Percentiles rank a stretch among this genome's conserved stretches.
phyloP scores from a whole-genome alignment of 2,888 invertebrate genomes.

The Aporophyla nigra region DNA sequence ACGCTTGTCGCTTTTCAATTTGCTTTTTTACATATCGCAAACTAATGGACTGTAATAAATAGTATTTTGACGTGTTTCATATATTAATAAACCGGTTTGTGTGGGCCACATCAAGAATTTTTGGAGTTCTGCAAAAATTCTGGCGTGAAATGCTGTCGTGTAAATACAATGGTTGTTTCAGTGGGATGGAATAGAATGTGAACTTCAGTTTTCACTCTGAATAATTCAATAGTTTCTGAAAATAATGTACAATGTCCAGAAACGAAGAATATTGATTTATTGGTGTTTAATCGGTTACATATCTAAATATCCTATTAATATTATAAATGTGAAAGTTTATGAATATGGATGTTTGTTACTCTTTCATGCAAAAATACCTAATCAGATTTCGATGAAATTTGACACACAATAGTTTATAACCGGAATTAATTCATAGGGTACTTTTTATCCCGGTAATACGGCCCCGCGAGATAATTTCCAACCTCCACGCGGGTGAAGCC shows the following conservation, averaged over 20 bases:
- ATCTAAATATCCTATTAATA: too few species aligned
- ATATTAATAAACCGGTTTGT: background rate
- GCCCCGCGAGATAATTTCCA: too few species aligned
- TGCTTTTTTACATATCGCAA: slow-evolving; percentile 18
- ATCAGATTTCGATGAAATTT: too few species aligned
- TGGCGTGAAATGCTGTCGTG: background rate
- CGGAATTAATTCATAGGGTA: too few species aligned
- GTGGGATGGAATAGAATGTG: background rate
- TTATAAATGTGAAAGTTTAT: too few species aligned
- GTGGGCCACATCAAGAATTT: too few species aligned
- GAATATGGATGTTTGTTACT: too few species aligned
- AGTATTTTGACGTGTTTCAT: background rate
- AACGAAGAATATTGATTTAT: background rate
- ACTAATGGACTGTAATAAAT: background rate
- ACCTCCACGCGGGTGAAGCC: too few species aligned
- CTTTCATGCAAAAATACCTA: too few species aligned
- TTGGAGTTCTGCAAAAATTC: background rate
- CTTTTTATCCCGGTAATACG: too few species aligned
- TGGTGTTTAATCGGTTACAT: background rate
- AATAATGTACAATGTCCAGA: background rate
- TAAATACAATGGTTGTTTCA: background rate
- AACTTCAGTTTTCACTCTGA: background rate
- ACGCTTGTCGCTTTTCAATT: slow-evolving; percentile 47
- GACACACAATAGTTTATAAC: too few species aligned
- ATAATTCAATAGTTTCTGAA: background rate